Evolutionary conservation across 1,140 invertebrate genomes (phyloP), one percentile per base, ranked within the genome.

Genomic region (Diorhabda sublineata): DNA sequence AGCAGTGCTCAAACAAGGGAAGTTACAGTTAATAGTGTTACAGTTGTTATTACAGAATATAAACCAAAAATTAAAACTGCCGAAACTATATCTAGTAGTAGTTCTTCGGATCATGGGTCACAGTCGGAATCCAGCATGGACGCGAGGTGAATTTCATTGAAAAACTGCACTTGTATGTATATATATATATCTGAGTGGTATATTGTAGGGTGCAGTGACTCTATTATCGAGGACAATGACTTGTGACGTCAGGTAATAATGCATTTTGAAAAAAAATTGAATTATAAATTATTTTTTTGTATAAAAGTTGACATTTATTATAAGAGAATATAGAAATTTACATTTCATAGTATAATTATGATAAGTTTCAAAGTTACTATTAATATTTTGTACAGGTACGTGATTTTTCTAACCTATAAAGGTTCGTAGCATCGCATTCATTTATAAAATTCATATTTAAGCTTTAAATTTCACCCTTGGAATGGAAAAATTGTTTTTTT

Each of bases 21-120:
- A 82, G 94, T 98, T 66, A 98, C 96, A 47, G 95, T 98, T 1
- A 97, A 96, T 78, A 95, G 95, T 80, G 93, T 98, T 44, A 98
- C 96, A 41, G 96, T 98, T 56, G 90, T 97, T 63, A 97, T 98
- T 75, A 98, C 96, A 58, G 96, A 98, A 82, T 98, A 96, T 82
- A 94, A 96, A 81, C 92, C 93, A 63, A 96, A 96, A 85, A 84
- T 85, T 71, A 87, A 86, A 71, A 83, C 82, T 9, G 80, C 86
- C 69, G 84, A 86, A 67, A 85, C 85, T 11, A 83, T 83, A 52
- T 84, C 85, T 5, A 87, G 85, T 76, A 85, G 84, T 70, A 85
- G 85, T 63, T 87, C 86, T 5, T 87, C 86, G 5, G 86, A 88
- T 73, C 86, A 86, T 73, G 86, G 85, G 42, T 87, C 85, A 69